These are phyloP conservation scores for Anabas testudineus DNA, from an alignment of 2,797 vertebrate species.

Conservation along the genomic window DNA sequence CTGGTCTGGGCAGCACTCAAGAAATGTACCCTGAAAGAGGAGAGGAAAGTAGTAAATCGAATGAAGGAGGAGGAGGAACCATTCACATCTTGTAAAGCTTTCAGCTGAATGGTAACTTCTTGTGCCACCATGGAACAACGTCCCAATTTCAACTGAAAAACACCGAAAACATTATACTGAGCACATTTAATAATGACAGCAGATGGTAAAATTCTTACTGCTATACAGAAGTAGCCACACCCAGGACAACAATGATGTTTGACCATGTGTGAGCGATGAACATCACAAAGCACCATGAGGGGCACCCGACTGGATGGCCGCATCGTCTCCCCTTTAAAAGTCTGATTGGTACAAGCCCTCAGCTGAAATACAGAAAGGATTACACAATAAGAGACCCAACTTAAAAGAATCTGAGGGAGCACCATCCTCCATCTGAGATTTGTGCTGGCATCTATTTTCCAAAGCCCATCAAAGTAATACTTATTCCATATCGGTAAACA, in stretches of 20 bases:
- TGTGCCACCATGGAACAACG: too few relatives aligned
- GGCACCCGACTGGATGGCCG: conserved; percentile 91
- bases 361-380: conserved; percentile 76
- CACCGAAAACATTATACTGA: not conserved
- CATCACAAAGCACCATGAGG: conserved; percentile 93
- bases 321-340: conserved; percentile 93
- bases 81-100: too few relatives aligned
- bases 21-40: conserved; percentile 88
- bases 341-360: conserved; percentile 86
- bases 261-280: conserved; percentile 93
- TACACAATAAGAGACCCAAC: not conserved
- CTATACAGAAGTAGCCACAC: conserved; percentile 94
- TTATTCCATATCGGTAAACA: too few relatives aligned
- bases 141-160: too few relatives aligned
- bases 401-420: not conserved
- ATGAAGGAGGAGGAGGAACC: not conserved
- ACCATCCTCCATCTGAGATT: not conserved
- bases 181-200: not conserved
- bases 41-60: not conserved
- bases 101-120: too few relatives aligned
- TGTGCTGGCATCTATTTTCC: not conserved
- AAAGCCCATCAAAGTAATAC: not conserved
- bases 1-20: conserved; percentile 93
- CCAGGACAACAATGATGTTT: conserved; percentile 96
- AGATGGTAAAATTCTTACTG: conserved; percentile 77